A percentile compares a stretch with the other conserved stretches of the same genome.
phyloP scores from a whole-genome alignment of 92 coral and sea anemone genomes.

The Phenganax stokvisi region DNA sequence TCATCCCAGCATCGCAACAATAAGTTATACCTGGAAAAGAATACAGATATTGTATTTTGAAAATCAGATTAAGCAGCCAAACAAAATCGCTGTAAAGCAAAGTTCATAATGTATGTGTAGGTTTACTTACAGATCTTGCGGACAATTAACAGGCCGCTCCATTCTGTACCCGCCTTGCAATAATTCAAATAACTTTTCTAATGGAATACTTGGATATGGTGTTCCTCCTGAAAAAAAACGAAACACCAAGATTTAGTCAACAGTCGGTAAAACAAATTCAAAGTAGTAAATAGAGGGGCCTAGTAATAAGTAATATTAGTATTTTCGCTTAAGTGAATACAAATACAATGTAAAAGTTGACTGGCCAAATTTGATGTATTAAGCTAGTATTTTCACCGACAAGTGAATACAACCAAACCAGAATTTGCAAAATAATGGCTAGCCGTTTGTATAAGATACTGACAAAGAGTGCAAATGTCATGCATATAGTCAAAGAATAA shows the following conservation, averaged over 20 bases:
- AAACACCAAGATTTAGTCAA: not conserved
- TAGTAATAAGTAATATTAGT: no score
- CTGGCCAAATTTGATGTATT: not conserved
- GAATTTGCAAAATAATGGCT: no score
- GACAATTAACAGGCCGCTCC: conserved; percentile 86
- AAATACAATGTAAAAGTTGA: not conserved
- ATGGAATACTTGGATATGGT: conserved; percentile 92
- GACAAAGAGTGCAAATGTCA: no score
- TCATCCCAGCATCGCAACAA: conserved; percentile 81
- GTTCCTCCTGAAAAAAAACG: conserved; percentile 63
- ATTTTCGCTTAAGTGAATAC: no score
- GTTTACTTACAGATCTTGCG: conserved; percentile 76
- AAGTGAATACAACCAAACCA: no score
- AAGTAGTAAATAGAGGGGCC: no score
- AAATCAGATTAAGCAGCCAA: not conserved
- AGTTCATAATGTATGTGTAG: not conserved
- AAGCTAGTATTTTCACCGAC: no score
- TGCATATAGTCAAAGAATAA: no score
- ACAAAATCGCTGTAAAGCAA: not conserved
- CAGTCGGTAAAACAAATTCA: not conserved
- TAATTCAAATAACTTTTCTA: conserved; percentile 78
- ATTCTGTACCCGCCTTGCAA: conserved; percentile 86
- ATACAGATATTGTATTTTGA: not conserved
- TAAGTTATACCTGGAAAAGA: conserved; percentile 55
- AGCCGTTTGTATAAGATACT: no score